Base-by-base conservation (phyloP, 64 coral and sea anemone genomes). In the Pocillopora damicornis region DNA sequence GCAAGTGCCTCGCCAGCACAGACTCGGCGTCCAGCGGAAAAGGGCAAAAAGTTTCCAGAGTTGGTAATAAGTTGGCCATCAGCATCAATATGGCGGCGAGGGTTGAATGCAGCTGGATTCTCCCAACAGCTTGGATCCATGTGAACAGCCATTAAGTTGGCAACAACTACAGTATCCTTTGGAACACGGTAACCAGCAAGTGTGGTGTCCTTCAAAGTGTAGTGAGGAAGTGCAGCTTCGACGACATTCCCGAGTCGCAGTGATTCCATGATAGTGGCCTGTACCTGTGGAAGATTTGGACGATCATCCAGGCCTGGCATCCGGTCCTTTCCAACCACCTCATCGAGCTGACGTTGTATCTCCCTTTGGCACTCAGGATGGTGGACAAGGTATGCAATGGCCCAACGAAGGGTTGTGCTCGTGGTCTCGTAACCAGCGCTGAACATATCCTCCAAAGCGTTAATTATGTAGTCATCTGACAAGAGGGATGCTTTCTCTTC, bases 1-100 rank as follows among this genome's bases (percentile, higher is more conserved):
- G 88, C 91, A 60, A 92, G 59, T 36, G 91, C 23, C 63, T 92
- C 86, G 20, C 86, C 91, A 26, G 86, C 91, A 82, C 91, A 92
- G 36, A 86, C 91, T 15, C 86, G 86, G 17, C 86, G 77, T 57
- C 91, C 91, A 81, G 91, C 91, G 59, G 82, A 75, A 35, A 88
- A 92, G 1, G 86, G 91, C 0, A 92, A 68, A 63, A 87, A 86
- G 68, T 88, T 92, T 25, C 76, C 86, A 1, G 75, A 78, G 17
- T 66, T 73, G 30, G 84, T 83, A 45, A 88, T 74, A n/a, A 92
- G 77, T 16, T 88, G 58, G 10, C 91, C 91, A 73, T 75, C 9
- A 20, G 86, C 56, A 84, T 88, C 79, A 76, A 90, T 68, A 61
- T 90, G 88, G 18, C 88, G 88, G 51, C 75, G 79, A 63, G 88